Evolutionary conservation across 23 tunicate species (phyloP).

Genomic region (Trididemnum nubilum): DNA sequence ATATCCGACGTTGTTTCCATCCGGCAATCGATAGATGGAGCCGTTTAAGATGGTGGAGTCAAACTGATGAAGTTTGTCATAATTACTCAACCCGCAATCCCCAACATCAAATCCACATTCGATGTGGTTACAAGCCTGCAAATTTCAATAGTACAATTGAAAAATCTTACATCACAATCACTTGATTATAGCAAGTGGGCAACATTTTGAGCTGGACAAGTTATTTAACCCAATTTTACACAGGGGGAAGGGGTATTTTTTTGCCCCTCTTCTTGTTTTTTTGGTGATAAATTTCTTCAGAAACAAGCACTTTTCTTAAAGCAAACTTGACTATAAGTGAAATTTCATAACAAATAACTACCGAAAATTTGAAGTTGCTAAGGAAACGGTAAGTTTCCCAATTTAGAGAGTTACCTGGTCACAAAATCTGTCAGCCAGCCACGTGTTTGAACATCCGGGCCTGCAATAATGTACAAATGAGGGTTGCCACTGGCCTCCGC

Average conservation of each 20-base stretch:
- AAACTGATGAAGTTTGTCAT: slow-evolving; percentile 43
- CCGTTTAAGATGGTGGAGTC: slow-evolving; percentile 41
- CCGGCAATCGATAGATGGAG: slow-evolving; percentile 41
- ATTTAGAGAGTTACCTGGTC: slow-evolving; percentile 87
- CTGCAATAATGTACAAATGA: slow-evolving; percentile 55
- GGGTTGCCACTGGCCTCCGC: slow-evolving; percentile 39
- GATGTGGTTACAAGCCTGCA: slow-evolving; percentile 71
- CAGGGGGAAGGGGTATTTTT: too few species aligned
- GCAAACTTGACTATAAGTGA: too few species aligned
- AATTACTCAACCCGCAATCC: slow-evolving; percentile 82
- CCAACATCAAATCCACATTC: slow-evolving; percentile 96
- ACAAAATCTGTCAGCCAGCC: slow-evolving; percentile 96
- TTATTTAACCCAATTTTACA: too few species aligned
- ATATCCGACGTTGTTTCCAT: slow-evolving; percentile 53
- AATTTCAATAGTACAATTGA: too few species aligned
- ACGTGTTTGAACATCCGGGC: slow-evolving; percentile 75
- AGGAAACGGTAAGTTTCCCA: too few species aligned
- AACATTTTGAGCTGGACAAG: too few species aligned
- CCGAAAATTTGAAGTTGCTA: too few species aligned
- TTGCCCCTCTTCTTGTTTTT: too few species aligned
- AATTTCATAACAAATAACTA: too few species aligned
- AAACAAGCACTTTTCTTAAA: too few species aligned
- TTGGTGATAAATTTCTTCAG: too few species aligned
- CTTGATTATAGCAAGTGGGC: too few species aligned
- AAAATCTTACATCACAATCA: slow-evolving; percentile 15